phyloP scores from a whole-genome alignment of 2,113 vertebrate species.

The Nibea albiflora region DNA sequence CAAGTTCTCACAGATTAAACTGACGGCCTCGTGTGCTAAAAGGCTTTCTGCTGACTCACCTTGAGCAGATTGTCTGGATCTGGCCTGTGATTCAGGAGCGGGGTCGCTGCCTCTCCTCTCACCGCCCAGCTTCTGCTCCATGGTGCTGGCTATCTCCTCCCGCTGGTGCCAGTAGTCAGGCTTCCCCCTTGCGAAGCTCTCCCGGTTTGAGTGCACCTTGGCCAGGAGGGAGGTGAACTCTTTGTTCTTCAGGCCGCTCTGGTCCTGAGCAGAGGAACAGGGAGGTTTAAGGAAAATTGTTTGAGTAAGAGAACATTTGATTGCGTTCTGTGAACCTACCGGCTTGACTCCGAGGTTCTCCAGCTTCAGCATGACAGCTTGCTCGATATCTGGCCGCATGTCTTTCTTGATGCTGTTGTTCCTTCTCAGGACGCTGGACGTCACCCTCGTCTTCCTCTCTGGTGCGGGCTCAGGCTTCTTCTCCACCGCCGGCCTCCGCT shows the following conservation, averaged over 20 bases:
- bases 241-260: slow-evolving; percentile 62
- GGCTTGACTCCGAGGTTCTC: slow-evolving; percentile 87
- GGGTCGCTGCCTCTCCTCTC: slow-evolving; percentile 43
- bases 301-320: background rate
- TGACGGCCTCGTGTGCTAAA: slow-evolving; percentile 23
- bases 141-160: slow-evolving; percentile 47
- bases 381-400: slow-evolving; percentile 86
- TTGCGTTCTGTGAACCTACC: slow-evolving; percentile 76
- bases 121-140: slow-evolving; percentile 64
- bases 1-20: slow-evolving; percentile 23
- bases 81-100: slow-evolving; percentile 29
- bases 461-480: slow-evolving; percentile 66
- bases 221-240: slow-evolving; percentile 56
- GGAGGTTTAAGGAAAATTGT: background rate
- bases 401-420: slow-evolving; percentile 86
- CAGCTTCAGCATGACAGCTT: slow-evolving; percentile 85
- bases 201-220: slow-evolving; percentile 54
- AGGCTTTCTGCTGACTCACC: slow-evolving; percentile 64
- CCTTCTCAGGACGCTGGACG: slow-evolving; percentile 80
- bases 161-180: slow-evolving; percentile 69
- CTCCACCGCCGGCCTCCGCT: slow-evolving; percentile 51
- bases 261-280: slow-evolving; percentile 58
- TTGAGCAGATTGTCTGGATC: slow-evolving; percentile 59
- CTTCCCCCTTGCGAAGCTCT: slow-evolving; percentile 44
- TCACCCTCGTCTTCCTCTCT: slow-evolving; percentile 49